phyloP scores from a whole-genome alignment of 1,140 invertebrate species.

The Papilio xuthus region DNA sequence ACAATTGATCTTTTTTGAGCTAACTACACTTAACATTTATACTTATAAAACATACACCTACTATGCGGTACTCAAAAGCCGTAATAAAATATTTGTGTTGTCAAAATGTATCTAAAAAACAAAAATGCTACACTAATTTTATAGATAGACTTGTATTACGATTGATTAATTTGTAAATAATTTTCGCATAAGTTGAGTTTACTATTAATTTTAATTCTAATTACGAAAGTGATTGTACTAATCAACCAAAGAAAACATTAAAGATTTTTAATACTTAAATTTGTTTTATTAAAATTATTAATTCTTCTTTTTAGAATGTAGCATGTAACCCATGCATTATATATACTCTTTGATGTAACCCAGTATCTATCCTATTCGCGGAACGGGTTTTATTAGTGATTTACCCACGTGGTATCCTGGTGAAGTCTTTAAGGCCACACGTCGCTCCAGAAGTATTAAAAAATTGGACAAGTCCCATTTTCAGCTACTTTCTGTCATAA shows the following conservation, averaged over 20 bases:
- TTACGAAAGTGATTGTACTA: constrained; percentile 20
- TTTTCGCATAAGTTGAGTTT: constrained; percentile 30
- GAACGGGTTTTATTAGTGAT: too few relatives aligned
- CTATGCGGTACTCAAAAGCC: background rate
- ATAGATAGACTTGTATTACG: background rate
- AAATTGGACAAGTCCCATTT: background rate
- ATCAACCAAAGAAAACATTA: background rate
- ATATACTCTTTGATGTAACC: too few relatives aligned
- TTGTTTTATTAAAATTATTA: background rate
- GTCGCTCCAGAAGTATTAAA: background rate
- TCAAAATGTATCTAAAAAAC: background rate
- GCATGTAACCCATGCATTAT: too few relatives aligned
- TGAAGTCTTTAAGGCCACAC: background rate
- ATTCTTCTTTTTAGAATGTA: too few relatives aligned
- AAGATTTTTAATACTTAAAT: background rate
- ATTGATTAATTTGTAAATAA: constrained; percentile 41
- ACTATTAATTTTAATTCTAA: constrained; percentile 32
- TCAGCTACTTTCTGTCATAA: too few relatives aligned
- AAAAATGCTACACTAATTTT: background rate
- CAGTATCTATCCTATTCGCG: background rate
- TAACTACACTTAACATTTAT: background rate
- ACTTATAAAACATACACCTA: background rate
- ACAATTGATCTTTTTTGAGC: background rate
- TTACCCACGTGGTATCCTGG: too few relatives aligned
- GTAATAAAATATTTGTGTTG: background rate